phyloP scores from a whole-genome alignment of 1,140 invertebrate genomes.

The Apolygus lucorum region DNA sequence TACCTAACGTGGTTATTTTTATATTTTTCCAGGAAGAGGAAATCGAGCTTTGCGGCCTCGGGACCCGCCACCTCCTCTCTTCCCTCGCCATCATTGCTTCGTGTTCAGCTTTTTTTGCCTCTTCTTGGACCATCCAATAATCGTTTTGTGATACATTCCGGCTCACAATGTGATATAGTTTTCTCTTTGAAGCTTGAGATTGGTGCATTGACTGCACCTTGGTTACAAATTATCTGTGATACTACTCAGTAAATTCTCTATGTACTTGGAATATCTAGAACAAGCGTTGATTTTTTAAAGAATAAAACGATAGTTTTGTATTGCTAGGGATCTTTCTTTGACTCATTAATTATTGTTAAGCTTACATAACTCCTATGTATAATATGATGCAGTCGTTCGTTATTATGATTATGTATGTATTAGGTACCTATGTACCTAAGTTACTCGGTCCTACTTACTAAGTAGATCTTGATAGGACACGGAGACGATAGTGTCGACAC shows the following conservation, averaged over 20 bases:
- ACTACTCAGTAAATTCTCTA: not conserved
- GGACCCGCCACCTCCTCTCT: not conserved
- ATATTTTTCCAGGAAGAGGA: constrained; percentile 24
- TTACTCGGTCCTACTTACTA: too few species aligned
- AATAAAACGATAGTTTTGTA: not conserved
- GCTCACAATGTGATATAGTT: constrained; percentile 8
- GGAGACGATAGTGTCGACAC: too few species aligned
- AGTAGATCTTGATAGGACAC: too few species aligned
- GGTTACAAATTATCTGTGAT: not conserved
- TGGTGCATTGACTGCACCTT: not conserved
- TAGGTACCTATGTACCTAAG: too few species aligned
- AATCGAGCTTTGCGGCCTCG: constrained; percentile 25
- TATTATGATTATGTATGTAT: too few species aligned
- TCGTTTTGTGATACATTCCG: not conserved
- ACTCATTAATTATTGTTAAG: too few species aligned
- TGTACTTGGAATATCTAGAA: not conserved
- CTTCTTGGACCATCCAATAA: not conserved
- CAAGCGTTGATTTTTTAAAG: not conserved
- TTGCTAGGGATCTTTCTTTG: too few species aligned
- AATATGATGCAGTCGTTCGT: too few species aligned
- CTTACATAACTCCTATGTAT: too few species aligned
- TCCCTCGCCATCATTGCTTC: not conserved
- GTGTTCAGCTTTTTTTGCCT: not conserved
- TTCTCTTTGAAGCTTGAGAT: not conserved
- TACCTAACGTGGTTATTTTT: not conserved